phyloP scores from a whole-genome alignment of 2,797 vertebrate species.

The Columba guinea region DNA sequence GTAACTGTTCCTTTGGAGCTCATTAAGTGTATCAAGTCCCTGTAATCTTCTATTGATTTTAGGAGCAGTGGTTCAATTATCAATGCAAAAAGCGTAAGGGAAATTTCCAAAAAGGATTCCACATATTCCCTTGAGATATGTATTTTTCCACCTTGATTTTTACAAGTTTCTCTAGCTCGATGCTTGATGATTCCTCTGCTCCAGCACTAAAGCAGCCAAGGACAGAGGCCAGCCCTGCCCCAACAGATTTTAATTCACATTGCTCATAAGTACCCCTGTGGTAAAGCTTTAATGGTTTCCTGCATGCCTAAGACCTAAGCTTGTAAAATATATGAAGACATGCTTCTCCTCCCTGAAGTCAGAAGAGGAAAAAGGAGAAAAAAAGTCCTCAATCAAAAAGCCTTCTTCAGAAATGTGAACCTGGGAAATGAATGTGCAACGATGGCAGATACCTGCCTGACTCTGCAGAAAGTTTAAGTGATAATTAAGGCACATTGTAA shows the following conservation, averaged over 20 bases:
- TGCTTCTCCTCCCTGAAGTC: not conserved
- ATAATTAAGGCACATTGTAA: constrained; percentile 29
- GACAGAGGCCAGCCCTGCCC: not conserved
- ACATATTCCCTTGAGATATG: not conserved
- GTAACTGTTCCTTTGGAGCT: constrained; percentile 22
- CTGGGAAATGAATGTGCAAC: not conserved
- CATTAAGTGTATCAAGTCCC: not conserved
- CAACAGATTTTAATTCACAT: not conserved
- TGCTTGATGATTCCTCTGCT: not conserved
- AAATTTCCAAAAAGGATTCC: not conserved
- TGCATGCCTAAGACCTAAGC: not conserved
- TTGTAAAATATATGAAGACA: not conserved
- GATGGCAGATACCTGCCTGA: not conserved
- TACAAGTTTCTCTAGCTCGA: not conserved
- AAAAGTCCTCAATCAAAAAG: not conserved
- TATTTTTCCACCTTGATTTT: not conserved
- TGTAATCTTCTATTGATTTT: constrained; percentile 19
- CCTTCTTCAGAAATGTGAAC: not conserved
- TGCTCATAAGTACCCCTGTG: rapidly evolving
- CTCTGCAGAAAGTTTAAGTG: not conserved
- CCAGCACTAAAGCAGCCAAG: not conserved
- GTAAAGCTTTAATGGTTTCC: not conserved
- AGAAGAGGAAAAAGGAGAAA: not conserved
- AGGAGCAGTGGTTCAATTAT: not conserved
- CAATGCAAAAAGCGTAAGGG: not conserved